Base-by-base conservation (phyloP, 2,113 vertebrate species). In the Antennarius striatus region DNA sequence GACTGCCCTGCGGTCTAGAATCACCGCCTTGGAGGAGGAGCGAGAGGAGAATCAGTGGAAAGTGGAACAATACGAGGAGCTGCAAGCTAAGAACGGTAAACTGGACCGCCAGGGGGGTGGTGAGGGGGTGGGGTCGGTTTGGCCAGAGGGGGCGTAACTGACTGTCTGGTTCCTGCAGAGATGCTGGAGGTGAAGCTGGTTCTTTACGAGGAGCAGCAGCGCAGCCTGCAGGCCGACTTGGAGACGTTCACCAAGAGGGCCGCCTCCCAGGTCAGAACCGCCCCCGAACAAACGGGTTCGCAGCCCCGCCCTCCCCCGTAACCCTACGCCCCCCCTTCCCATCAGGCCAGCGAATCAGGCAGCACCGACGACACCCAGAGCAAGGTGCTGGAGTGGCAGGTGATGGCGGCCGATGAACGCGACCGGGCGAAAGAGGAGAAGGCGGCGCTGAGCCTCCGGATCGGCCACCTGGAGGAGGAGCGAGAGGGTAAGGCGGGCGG, bases 401-500 rank as follows among this genome's bases (percentile, higher is more conserved):
- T 95, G 58, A 94, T 90, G 63, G 89, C 92, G 0, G 62, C 91
- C 92, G 0, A 93, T 94, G 69, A 90, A 88, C 2, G 78, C 86
- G 92, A 92, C 81, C 92, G 90, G 57, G 92, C 88, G 77, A 81
- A 82, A 53, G 95, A 95, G 67, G 95, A 95, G 82, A 96, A 95
- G 74, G 91, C 90, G 16, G 86, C 83, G 43, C 90, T 95, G 89
- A 90, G 66, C 8, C 85, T 96, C 60, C 90, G 94, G 50, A 94
- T 96, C 82, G 93, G 90, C 84, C 94, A 97, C 87, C 93, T 96
- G 74, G 96, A 97, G 88, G 95, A 97, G 81, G 96, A 97, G 63
- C 84, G 95, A 93, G 96, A 97, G 94, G 96, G 96, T 97, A 86
- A 94, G 88, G 12, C 59, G 56, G 10, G 52, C 62, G 51, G 81